These are phyloP conservation scores for Ceratina australensis DNA, from an alignment of 1,140 invertebrate genomes.

Conservation along the genomic window DNA sequence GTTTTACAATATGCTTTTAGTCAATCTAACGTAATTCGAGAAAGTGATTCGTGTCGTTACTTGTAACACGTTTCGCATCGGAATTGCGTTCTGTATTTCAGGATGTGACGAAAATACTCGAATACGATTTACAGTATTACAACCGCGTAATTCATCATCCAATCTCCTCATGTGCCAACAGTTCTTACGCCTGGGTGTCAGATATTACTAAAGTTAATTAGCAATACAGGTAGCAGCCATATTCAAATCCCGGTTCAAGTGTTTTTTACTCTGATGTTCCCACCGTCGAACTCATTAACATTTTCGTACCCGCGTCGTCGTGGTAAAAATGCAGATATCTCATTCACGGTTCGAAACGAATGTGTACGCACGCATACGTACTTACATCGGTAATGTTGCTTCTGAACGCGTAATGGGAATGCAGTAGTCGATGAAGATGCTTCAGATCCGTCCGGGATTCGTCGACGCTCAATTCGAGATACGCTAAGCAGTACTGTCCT, in stretches of 20 bases:
- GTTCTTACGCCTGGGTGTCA: no score
- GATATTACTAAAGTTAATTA: no score
- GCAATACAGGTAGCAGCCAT: no score
- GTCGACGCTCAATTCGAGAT: conserved; percentile 80
- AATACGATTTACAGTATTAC: not conserved
- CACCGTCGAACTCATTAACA: not conserved
- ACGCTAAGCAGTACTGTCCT: conserved; percentile 83
- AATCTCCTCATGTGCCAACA: no score
- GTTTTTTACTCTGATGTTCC: not conserved
- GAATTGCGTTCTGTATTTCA: conserved; percentile 9
- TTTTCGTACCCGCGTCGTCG: not conserved
- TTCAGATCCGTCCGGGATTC: conserved; percentile 78
- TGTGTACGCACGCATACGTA: conserved; percentile 65
- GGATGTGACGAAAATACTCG: conserved; percentile 24
- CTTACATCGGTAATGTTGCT: conserved; percentile 84
- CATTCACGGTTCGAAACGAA: not conserved
- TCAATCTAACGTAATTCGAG: conserved; percentile 33
- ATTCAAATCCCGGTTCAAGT: no score
- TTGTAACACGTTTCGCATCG: conserved; percentile 25
- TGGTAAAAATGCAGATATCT: not conserved
- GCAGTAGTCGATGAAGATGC: conserved; percentile 80
- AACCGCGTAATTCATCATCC: no score
- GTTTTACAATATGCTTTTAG: conserved; percentile 28
- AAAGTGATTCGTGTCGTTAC: conserved; percentile 31
- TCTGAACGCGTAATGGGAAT: conserved; percentile 83